Evolutionary conservation across 1,140 invertebrate species (phyloP).

Genomic region (Penaeus vannamei): DNA sequence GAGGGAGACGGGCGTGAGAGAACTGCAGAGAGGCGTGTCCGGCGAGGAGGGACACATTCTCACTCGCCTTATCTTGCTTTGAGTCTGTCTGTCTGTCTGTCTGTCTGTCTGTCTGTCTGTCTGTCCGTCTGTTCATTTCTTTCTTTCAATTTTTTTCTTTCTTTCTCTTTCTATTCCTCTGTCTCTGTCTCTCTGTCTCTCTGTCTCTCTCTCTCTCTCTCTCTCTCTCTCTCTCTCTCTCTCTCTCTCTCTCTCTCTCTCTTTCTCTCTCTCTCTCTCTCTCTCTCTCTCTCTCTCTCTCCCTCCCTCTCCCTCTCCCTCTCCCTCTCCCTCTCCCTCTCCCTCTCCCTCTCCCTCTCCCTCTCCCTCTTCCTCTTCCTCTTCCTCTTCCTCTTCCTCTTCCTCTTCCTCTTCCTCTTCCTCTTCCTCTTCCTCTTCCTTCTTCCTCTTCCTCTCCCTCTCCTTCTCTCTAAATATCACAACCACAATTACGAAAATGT

Average conservation of each 20-base stretch:
- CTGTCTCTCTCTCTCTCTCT: not conserved
- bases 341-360: not conserved
- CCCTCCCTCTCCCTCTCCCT: too few species aligned
- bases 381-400: not conserved
- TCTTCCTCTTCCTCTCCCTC: too few species aligned
- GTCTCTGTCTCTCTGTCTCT: not conserved
- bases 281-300: too few species aligned
- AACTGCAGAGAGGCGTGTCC: too few species aligned
- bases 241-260: too few species aligned
- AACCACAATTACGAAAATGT: too few species aligned
- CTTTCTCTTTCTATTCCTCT: not conserved
- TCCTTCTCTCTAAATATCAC: too few species aligned
- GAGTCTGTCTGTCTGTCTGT: conserved; percentile 4
- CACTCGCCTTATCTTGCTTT: not conserved
- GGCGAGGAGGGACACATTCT: not conserved
- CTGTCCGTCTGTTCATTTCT: not conserved
- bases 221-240: too few species aligned
- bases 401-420: not conserved
- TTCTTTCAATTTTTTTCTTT: not conserved
- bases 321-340: too few species aligned
- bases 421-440: too few species aligned
- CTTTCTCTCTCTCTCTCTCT: too few species aligned
- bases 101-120: not conserved
- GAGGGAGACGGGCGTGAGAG: not conserved
- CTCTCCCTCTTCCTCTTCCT: not conserved